Evolutionary conservation across 2,113 vertebrate genomes (phyloP).

Genomic region (Accipiter cooperii): DNA sequence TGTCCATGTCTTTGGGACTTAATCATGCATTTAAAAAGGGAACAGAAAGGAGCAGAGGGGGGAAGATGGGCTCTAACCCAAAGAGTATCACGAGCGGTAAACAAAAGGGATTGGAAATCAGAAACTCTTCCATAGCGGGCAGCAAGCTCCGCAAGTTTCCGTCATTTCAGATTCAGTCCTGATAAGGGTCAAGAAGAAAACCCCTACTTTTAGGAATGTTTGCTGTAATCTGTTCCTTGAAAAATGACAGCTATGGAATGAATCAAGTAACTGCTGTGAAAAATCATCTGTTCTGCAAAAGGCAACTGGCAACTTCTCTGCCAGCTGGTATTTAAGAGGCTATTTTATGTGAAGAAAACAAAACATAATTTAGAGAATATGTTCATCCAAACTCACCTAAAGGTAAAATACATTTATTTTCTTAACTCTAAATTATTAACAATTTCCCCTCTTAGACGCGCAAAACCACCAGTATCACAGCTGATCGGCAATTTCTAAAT

Average conservation of each 20-base stretch:
- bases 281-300: slow-evolving; percentile 34
- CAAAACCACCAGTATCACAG: not conserved
- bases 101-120: not conserved
- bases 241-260: slow-evolving; percentile 20
- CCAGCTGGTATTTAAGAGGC: slow-evolving; percentile 23
- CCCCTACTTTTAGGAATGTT: not conserved
- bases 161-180: not conserved
- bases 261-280: not conserved
- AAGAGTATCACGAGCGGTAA: not conserved
- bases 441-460: not conserved
- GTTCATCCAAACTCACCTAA: not conserved
- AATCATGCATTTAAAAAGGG: not conserved
- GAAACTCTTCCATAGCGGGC: not conserved
- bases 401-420: not conserved
- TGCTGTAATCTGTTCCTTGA: not conserved
- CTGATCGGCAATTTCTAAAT: not conserved
- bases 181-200: not conserved
- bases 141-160: not conserved
- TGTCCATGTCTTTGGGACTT: not conserved
- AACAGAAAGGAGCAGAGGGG: not conserved
- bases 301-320: not conserved
- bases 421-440: not conserved
- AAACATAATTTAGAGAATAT: not conserved
- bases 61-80: not conserved
- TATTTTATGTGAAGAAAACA: not conserved